Percentiles rank a stretch among this genome's conserved stretches.
These are phyloP conservation scores for Coryphaenoides rupestris DNA, from an alignment of 2,113 vertebrate species.

Conservation along the genomic window DNA sequence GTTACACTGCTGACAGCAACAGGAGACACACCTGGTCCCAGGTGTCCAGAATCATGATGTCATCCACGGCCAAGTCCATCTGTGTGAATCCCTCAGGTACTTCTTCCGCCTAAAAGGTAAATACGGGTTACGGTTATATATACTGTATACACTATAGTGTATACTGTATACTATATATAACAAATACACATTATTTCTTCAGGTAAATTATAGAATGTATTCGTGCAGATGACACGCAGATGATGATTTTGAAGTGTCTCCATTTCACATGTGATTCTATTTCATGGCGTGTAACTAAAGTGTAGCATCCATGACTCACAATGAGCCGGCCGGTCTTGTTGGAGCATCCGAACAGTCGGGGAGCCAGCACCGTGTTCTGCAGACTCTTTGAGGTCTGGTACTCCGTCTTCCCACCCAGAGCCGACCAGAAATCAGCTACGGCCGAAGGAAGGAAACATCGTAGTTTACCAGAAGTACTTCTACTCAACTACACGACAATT, in stretches of 20 bases:
- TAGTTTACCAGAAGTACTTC: no score
- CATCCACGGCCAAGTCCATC: constrained; percentile 68
- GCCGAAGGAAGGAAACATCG: background rate
- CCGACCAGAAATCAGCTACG: constrained; percentile 67
- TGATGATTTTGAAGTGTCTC: background rate
- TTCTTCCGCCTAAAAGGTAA: constrained; percentile 61
- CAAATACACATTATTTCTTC: background rate
- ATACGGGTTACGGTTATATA: constrained; percentile 2
- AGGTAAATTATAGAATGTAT: background rate
- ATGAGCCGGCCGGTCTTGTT: constrained; percentile 73
- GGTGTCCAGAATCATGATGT: constrained; percentile 75
- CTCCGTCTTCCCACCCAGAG: constrained; percentile 66
- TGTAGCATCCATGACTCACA: constrained; percentile 50
- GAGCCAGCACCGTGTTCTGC: constrained; percentile 37
- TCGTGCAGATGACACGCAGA: background rate
- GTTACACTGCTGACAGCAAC: background rate
- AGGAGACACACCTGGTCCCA: constrained; percentile 55
- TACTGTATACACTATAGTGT: no score
- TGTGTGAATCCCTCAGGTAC: constrained; percentile 69
- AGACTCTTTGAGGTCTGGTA: constrained; percentile 70
- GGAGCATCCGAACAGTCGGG: constrained; percentile 71
- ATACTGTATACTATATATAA: no score
- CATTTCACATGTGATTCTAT: background rate
- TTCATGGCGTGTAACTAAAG: background rate
- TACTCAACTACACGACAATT: background rate